A percentile compares a stretch with the other conserved stretches of the same genome.
These are phyloP conservation scores for Lepus americanus DNA, from an alignment of 2,113 vertebrate species.

Conservation along the genomic window DNA sequence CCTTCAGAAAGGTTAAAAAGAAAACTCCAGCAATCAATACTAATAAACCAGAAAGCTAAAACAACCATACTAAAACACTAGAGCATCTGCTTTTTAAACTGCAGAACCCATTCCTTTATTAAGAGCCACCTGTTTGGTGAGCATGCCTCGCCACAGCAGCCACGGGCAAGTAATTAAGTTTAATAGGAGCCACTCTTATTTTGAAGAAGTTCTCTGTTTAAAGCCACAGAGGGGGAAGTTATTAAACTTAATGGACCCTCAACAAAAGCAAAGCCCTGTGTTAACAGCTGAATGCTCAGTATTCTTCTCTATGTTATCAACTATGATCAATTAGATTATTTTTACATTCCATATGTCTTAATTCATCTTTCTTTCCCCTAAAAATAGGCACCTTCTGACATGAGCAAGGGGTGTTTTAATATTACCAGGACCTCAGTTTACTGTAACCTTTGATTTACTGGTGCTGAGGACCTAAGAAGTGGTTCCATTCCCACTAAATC, in stretches of 20 bases:
- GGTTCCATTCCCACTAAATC: neutral
- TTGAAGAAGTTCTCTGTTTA: slow-evolving; percentile 78
- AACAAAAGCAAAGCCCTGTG: slow-evolving; percentile 73
- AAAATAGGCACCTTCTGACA: slow-evolving; percentile 17
- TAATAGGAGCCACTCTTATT: slow-evolving; percentile 76
- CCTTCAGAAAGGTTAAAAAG: slow-evolving; percentile 69
- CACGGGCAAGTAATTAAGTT: slow-evolving; percentile 75
- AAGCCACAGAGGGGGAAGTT: slow-evolving; percentile 81
- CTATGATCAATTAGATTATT: slow-evolving; percentile 50
- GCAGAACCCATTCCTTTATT: slow-evolving; percentile 35
- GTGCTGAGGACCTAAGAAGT: neutral
- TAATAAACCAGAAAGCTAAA: slow-evolving; percentile 74
- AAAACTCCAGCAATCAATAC: slow-evolving; percentile 72
- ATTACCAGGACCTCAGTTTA: neutral
- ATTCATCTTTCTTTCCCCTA: slow-evolving; percentile 45
- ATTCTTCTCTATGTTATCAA: slow-evolving; percentile 42
- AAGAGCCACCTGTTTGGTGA: slow-evolving; percentile 72
- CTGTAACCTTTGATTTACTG: neutral
- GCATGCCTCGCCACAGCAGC: slow-evolving; percentile 52
- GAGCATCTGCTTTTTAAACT: slow-evolving; percentile 51
- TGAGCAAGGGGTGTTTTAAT: slow-evolving; percentile 5
- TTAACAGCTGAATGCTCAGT: slow-evolving; percentile 61
- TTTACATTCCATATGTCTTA: slow-evolving; percentile 43
- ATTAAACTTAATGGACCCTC: slow-evolving; percentile 81
- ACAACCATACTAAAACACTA: slow-evolving; percentile 55